Percentiles rank a stretch among this genome's conserved stretches.
Conservation (phyloP, 2,888 invertebrate genomes). For the Drosophila fungiperda region DNA sequence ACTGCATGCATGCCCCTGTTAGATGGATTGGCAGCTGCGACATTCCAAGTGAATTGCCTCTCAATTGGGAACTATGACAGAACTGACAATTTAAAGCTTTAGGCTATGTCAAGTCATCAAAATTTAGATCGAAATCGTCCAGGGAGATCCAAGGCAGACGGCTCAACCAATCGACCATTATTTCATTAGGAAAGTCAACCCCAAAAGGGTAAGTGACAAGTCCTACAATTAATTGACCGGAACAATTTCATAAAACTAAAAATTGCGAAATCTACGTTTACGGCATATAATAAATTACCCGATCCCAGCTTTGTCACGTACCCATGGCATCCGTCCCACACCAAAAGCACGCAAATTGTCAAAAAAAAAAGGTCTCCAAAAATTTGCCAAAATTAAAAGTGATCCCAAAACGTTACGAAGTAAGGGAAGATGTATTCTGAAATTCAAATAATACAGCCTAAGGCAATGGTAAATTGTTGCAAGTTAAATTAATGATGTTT, state of each 20-base stretch:
- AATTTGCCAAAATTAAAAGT: slow-evolving; percentile 38
- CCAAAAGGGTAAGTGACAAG: slow-evolving; percentile 59
- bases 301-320: slow-evolving; percentile 75
- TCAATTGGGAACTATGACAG: slow-evolving; percentile 20
- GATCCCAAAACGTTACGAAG: slow-evolving; percentile 7
- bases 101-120: slow-evolving; percentile 26
- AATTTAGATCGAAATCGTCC: neutral
- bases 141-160: neutral
- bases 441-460: slow-evolving; percentile 51
- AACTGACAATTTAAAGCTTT: slow-evolving; percentile 50
- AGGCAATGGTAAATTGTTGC: slow-evolving; percentile 66
- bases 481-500: slow-evolving; percentile 77
- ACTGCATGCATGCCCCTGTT: slow-evolving; percentile 35
- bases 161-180: slow-evolving; percentile 24
- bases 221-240: slow-evolving; percentile 82
- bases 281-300: slow-evolving; percentile 78
- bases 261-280: slow-evolving; percentile 59
- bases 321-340: slow-evolving; percentile 18
- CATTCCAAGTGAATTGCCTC: slow-evolving; percentile 44
- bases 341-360: slow-evolving; percentile 54
- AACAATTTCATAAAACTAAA: slow-evolving; percentile 82
- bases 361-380: slow-evolving; percentile 56
- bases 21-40: slow-evolving; percentile 59
- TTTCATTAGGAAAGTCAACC: slow-evolving; percentile 8
- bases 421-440: slow-evolving; percentile 2